Evolutionary conservation across 2,797 vertebrate species (phyloP).

Genomic region (Onychomys arenicola): DNA sequence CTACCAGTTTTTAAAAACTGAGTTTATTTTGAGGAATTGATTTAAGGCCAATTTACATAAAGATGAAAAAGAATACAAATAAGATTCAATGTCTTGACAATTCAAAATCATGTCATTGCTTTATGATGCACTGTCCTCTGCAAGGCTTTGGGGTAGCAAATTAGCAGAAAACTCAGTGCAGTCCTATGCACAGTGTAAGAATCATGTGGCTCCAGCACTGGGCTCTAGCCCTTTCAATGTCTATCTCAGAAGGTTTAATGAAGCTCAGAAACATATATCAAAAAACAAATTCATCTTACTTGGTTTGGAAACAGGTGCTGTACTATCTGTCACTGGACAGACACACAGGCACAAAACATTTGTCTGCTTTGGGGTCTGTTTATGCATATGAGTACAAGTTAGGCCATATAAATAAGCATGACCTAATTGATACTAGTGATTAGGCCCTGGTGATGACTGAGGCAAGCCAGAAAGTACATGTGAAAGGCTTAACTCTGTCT

Average conservation of each 20-base stretch:
- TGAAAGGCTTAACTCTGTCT: background rate
- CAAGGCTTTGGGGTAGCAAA: background rate
- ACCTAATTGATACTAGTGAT: background rate
- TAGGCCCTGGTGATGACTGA: background rate
- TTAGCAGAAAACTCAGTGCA: background rate
- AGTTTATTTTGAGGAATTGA: constrained; percentile 3
- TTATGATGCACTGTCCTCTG: background rate
- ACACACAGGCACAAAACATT: background rate
- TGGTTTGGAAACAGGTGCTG: background rate
- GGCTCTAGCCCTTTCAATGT: background rate
- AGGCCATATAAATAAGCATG: background rate
- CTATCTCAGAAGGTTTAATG: background rate
- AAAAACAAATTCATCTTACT: background rate
- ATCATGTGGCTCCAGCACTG: background rate
- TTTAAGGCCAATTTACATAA: constrained; percentile 12
- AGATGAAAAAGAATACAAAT: background rate
- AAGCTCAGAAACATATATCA: background rate
- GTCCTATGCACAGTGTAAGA: background rate
- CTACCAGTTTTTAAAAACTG: background rate
- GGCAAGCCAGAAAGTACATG: background rate
- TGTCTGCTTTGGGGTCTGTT: background rate
- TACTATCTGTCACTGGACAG: background rate
- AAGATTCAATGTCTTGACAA: constrained; percentile 6
- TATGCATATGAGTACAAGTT: background rate
- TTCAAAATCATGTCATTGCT: constrained; percentile 14